Evolutionary conservation across 2,888 invertebrate species (phyloP), one percentile per base, ranked within the genome.

Genomic region (Scaptodrosophila latifasciaeformis): DNA sequence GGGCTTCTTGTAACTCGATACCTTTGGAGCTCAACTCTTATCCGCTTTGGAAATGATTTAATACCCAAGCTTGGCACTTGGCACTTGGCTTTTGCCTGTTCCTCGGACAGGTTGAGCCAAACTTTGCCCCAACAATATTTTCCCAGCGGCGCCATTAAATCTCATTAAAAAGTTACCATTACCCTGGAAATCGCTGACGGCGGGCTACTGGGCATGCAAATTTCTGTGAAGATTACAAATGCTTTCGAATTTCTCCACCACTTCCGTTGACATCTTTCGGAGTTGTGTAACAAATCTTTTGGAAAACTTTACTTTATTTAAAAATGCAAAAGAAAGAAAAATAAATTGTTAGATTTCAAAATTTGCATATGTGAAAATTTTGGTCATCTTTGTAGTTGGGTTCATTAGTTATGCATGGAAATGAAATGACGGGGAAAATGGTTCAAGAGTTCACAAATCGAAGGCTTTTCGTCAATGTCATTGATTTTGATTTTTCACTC

Each of bases 141-240:
- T 78, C 75, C 75, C 75, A 66, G 66, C 50, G 79, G 75, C 76
- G 68, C 70, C 75, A 72, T 75, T 75, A 70, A 78, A 78, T 75
- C 75, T 72, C 66, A 75, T 78, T 78, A 75, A 66, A 75, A 75
- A 75, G 76, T 78, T 75, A 54, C n/a, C n/a, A n/a, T n/a, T n/a
- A n/a, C n/a, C n/a, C n/a, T n/a, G 17, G 15, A 37, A 12, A 31
- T 5, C 3, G n/a, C 31, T 13, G 9, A 27, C 12, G 18, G 19
- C n/a, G 17, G 10, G 47, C 31, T 15, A 21, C 65, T 77, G 9
- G 31, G 10, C 31, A 31, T 31, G 31, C 31, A 31, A 31, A 31
- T 31, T 5, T 3, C 9, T 2, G 31, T n/a, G 31, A 31, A 9
- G 77, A 74, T 70, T 74, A 62, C 55, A 77, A 72, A 74, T 72